Percentiles rank a stretch among this genome's conserved stretches.
These are phyloP conservation scores for Pecten maximus DNA, from an alignment of 2,888 invertebrate genomes.

Conservation along the genomic window DNA sequence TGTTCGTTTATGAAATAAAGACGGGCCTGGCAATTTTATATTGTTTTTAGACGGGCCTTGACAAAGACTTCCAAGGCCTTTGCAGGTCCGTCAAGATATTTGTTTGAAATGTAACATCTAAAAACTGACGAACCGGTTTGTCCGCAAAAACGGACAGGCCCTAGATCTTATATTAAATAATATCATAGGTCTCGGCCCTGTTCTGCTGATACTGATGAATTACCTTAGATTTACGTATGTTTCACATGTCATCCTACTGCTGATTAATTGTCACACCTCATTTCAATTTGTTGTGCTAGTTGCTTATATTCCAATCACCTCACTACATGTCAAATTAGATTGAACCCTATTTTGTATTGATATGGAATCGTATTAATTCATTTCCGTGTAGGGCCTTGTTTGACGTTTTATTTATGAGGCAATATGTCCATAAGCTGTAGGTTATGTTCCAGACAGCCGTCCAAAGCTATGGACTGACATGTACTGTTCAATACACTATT, in stretches of 20 bases:
- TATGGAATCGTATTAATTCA: not conserved
- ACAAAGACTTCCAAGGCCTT: no score
- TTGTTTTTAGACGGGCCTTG: no score
- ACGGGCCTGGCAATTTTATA: no score
- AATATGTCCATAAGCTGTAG: not conserved
- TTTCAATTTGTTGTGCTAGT: not conserved
- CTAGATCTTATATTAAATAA: not conserved
- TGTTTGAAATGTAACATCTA: no score
- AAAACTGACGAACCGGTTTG: no score
- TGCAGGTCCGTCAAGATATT: no score
- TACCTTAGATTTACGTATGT: slow-evolving; percentile 24
- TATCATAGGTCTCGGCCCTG: not conserved
- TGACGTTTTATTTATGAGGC: not conserved
- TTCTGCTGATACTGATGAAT: not conserved
- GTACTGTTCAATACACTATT: not conserved
- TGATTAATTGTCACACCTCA: not conserved
- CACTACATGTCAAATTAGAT: not conserved
- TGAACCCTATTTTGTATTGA: not conserved
- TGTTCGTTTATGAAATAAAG: no score
- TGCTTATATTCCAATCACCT: not conserved
- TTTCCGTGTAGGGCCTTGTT: not conserved
- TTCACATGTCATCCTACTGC: not conserved
- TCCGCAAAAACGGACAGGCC: no score
- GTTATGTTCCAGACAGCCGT: not conserved
- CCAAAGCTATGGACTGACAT: not conserved